These are phyloP conservation scores for Sus scrofa DNA, from an alignment of 2,113 vertebrate genomes.

Conservation along the genomic window T2T-Sscrofa CM000812.6:278168001-278168500, in stretches of 20 bases:
- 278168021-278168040: conserved; percentile 89
- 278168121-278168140: background rate
- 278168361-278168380: background rate
- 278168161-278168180: conserved; percentile 1
- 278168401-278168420: background rate
- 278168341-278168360: background rate
- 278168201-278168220: conserved; percentile 3
- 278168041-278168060: conserved; percentile 87
- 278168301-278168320: conserved; percentile 2
- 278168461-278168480: conserved; percentile 25
- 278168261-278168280: background rate
- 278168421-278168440: background rate
- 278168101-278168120: conserved; percentile 53
- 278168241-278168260: conserved; percentile 36
- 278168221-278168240: conserved; percentile 54
- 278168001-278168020: conserved; percentile 90
- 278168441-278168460: background rate
- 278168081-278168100: conserved; percentile 73
- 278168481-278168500: background rate
- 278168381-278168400: conserved; percentile 43
- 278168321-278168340: conserved; percentile 44
- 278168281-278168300: background rate
- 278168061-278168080: conserved; percentile 67
- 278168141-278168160: conserved; percentile 49
- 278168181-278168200: conserved; percentile 7